Evolutionary conservation across 2,888 invertebrate genomes (phyloP).

Genomic region (Galeruca laticollis): DNA sequence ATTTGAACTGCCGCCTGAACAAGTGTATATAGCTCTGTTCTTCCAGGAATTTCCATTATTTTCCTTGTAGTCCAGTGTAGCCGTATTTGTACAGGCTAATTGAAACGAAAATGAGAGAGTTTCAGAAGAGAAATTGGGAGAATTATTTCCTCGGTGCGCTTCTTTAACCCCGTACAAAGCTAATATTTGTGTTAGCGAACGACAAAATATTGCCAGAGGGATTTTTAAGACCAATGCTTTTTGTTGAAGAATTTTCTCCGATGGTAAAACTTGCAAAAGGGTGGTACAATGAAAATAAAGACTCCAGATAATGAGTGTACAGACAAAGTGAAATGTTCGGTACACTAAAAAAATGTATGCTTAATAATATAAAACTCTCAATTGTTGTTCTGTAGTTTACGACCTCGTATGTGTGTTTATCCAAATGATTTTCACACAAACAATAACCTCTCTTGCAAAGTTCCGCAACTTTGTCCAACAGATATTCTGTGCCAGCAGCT

Average conservation of each 20-base stretch:
- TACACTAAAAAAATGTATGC: neutral
- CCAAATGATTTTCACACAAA: too few species aligned
- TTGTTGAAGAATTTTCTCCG: constrained; percentile 38
- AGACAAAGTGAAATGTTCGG: neutral
- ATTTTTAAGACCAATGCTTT: constrained; percentile 40
- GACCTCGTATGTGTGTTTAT: too few species aligned
- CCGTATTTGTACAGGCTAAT: constrained; percentile 55
- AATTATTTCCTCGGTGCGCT: constrained; percentile 41
- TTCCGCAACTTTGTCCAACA: neutral
- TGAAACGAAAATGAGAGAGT: constrained; percentile 54
- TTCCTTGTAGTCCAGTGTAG: constrained; percentile 34
- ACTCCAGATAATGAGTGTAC: constrained; percentile 14
- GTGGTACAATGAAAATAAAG: constrained; percentile 30
- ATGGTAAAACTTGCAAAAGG: constrained; percentile 21
- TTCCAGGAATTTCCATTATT: constrained; percentile 38
- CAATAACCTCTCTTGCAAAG: too few species aligned
- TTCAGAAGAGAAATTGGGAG: constrained; percentile 45
- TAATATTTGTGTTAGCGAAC: constrained; percentile 56
- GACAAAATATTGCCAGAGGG: constrained; percentile 49
- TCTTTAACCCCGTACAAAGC: constrained; percentile 47
- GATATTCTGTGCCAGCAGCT: too few species aligned
- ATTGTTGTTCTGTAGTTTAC: neutral
- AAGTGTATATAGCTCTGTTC: constrained; percentile 3
- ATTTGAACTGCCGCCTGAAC: neutral
- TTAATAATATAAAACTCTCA: too few species aligned